Conservation (phyloP, 2,797 vertebrate genomes). For the Malacoctenus gilli region DNA sequence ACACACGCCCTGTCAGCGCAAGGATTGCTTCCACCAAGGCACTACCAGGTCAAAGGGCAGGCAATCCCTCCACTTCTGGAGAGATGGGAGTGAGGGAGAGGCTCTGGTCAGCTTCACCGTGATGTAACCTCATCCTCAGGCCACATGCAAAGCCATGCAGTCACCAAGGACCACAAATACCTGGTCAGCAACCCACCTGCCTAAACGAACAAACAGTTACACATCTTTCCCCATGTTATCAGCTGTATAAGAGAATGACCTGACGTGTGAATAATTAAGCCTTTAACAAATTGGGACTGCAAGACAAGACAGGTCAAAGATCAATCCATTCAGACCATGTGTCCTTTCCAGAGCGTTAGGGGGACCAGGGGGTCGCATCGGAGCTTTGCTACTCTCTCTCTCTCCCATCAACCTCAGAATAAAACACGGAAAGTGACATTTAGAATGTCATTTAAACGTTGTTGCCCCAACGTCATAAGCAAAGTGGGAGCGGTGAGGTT, state of each 20-base stretch:
- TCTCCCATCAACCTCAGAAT: constrained; percentile 17
- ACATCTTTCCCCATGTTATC: no score
- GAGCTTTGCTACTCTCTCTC: background rate
- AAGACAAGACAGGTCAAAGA: no score
- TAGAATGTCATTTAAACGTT: constrained; percentile 13
- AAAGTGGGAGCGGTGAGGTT: constrained; percentile 35
- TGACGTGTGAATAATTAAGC: no score
- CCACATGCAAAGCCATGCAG: no score
- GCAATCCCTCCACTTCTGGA: constrained; percentile 24
- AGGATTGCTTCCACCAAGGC: constrained; percentile 15
- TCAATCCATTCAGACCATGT: no score
- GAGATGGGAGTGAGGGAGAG: constrained; percentile 6
- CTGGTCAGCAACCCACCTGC: no score
- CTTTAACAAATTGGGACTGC: no score
- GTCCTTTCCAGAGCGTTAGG: no score
- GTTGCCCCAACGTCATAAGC: constrained; percentile 14
- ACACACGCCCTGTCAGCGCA: constrained; percentile 22
- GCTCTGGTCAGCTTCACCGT: constrained; percentile 8
- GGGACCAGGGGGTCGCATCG: no score
- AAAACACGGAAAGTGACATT: constrained; percentile 26
- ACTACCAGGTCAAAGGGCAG: constrained; percentile 50
- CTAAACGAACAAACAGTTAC: no score
- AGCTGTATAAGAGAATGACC: no score
- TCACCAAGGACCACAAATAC: no score
- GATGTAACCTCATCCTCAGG: constrained; percentile 10